Percentiles rank a stretch among this genome's conserved stretches.
These are phyloP conservation scores for Euphonia xanthogaster DNA, from an alignment of 2,797 vertebrate species.

Conservation along the genomic window DNA sequence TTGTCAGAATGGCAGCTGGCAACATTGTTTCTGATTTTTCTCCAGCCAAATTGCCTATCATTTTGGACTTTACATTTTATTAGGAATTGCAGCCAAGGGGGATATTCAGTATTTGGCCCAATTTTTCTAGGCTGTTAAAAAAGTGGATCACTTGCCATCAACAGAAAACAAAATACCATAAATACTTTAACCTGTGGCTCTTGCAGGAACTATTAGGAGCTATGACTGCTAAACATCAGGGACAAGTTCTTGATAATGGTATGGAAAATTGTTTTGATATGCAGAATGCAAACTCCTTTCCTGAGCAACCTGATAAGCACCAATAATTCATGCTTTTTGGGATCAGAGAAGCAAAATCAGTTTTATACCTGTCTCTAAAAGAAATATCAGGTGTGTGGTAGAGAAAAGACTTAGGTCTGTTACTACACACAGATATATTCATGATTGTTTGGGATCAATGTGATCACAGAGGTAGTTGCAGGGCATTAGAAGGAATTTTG, in stretches of 20 bases:
- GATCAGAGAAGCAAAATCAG: neutral
- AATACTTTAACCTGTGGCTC: neutral
- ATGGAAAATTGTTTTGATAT: neutral
- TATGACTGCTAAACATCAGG: neutral
- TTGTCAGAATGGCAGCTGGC: neutral
- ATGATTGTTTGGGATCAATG: neutral
- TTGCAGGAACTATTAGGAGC: neutral
- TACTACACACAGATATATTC: neutral
- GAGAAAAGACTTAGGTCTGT: neutral
- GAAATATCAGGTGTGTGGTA: rapidly evolving
- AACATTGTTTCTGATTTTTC: neutral
- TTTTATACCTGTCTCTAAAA: neutral
- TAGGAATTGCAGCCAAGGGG: neutral
- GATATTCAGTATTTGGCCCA: neutral
- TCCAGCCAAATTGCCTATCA: neutral
- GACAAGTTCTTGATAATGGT: neutral
- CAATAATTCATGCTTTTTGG: neutral
- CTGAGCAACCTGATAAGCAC: neutral
- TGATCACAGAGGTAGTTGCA: neutral
- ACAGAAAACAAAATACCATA: neutral
- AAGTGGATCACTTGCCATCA: neutral
- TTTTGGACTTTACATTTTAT: neutral
- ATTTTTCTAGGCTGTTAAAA: neutral
- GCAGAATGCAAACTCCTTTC: neutral
- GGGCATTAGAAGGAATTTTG: neutral